Base-by-base conservation (phyloP, 2,113 vertebrate genomes). In the Alaudala cheleensis region DNA sequence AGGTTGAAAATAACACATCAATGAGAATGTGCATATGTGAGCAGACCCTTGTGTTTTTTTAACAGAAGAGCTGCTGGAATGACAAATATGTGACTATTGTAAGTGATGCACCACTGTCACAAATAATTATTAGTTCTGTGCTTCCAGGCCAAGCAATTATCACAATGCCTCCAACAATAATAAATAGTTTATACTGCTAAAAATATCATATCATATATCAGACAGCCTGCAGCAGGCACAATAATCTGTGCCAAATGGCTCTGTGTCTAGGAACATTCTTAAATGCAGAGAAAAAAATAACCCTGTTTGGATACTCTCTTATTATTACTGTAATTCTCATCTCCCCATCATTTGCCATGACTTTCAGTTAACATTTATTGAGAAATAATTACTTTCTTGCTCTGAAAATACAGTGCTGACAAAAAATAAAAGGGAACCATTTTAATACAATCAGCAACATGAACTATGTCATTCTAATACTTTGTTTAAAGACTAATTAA, bases 401-500 rank as follows among this genome's bases (percentile, higher is more conserved):
- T 90, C 53, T 73, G 72, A 81, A 96, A 92, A 92, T 20, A 70
- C 39, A 64, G 17, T 71, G 72, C 45, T 86, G 54, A 80, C 58
- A 82, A 91, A 81, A 69, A 82, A 56, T 25, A 40, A 56, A 83
- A 92, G 40, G 7, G 26, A 57, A 49, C 15, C 9, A 40, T 54
- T 71, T 81, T 49, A 94, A 56, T n/a, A 66, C 31, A 58, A 93
- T 84, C 84, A 90, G 71, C 53, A 33, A 64, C 9, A 29, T 28
- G n/a, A 93, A 78, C 26, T 40, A 33, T 65, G 51, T 57, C 29
- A 56, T 62, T 86, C 53, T 40, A 94, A 71, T 31, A 72, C 24
- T 72, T 78, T 40, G n/a, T 67, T 95, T 92, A 71, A 93, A 85
- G 72, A 85, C 66, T 85, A 61, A 24, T 88, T 67, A 69, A 86